Percentiles rank a stretch among this genome's conserved stretches.
These are phyloP conservation scores for Oriolus oriolus DNA, from an alignment of 2,113 vertebrate genomes.

Conservation along the genomic window DNA sequence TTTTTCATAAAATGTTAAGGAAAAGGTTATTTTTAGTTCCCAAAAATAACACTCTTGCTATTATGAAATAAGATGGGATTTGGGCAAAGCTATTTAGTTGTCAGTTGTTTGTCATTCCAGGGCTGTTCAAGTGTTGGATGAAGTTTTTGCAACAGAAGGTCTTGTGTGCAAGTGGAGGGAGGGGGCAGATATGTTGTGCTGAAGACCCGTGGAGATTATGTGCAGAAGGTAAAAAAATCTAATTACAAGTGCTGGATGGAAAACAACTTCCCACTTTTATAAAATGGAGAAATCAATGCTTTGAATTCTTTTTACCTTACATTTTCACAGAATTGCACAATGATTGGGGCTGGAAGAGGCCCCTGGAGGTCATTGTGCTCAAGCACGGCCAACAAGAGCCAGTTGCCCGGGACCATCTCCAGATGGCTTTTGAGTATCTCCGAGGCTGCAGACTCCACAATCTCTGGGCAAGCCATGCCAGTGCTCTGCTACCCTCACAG, in stretches of 20 bases:
- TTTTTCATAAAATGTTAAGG: background rate
- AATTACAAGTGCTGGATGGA: background rate
- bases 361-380: background rate
- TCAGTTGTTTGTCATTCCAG: background rate
- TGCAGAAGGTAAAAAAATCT: background rate
- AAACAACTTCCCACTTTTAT: background rate
- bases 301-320: background rate
- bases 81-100: background rate
- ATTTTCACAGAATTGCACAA: background rate
- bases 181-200: background rate
- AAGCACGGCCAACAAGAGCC: background rate
- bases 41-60: background rate
- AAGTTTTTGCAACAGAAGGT: background rate
- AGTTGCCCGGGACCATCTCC: background rate
- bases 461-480: background rate
- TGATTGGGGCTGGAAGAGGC: background rate
- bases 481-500: background rate
- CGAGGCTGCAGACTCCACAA: background rate
- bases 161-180: background rate
- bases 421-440: background rate
- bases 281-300: background rate
- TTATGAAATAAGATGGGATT: background rate
- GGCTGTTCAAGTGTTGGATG: background rate
- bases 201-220: background rate
- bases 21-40: background rate